Percentiles rank a stretch among this genome's conserved stretches.
Evolutionary conservation across 1,140 invertebrate species (phyloP).

Genomic region (Rhagoletis zephyria): DNA sequence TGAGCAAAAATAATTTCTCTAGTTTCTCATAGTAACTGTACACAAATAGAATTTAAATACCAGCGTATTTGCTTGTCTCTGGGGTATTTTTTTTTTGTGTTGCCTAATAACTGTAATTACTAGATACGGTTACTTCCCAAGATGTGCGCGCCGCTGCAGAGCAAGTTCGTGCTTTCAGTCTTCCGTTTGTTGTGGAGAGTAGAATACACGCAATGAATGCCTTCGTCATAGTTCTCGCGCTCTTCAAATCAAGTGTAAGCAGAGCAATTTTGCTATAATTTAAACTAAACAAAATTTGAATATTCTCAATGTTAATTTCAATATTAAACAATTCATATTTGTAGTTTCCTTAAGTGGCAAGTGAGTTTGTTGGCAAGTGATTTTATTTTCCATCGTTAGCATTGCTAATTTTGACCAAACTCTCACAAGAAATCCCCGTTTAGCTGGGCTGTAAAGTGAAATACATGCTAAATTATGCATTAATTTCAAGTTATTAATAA

Average conservation of each 20-base stretch:
- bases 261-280: not conserved
- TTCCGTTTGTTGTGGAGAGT: not conserved
- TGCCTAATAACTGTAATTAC: slow-evolving; percentile 38
- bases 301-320: too few relatives aligned
- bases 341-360: too few relatives aligned
- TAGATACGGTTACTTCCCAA: not conserved
- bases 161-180: slow-evolving; percentile 35
- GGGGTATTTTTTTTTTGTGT: not conserved
- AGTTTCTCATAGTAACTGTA: not conserved
- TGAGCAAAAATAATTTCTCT: not conserved
- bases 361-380: not conserved
- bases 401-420: not conserved
- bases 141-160: not conserved
- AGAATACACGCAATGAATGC: not conserved
- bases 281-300: too few relatives aligned
- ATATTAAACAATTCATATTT: too few relatives aligned
- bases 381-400: not conserved
- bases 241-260: not conserved
- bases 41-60: not conserved
- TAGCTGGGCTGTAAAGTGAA: not conserved
- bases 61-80: not conserved
- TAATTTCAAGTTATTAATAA: not conserved
- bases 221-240: not conserved
- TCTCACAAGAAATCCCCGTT: not conserved
- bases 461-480: not conserved